These are phyloP conservation scores for Natator depressus DNA, from an alignment of 2,113 vertebrate genomes.

Conservation along the genomic window DNA sequence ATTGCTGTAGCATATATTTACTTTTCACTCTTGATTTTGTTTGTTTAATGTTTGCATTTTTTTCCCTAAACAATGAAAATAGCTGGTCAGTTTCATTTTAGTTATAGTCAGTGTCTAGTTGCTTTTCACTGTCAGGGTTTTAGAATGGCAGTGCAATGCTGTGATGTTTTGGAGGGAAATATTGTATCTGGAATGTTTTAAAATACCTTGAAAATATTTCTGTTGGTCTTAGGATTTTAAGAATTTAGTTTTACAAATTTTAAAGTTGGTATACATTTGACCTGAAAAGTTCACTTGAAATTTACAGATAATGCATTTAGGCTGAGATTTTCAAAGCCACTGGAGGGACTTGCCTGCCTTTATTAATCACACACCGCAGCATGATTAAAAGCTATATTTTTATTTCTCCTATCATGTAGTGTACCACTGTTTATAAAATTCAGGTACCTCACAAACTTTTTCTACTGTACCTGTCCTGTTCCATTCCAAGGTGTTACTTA, in stretches of 20 bases:
- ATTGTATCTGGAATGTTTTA: not conserved
- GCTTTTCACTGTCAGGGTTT: rapidly evolving
- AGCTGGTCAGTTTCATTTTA: not conserved
- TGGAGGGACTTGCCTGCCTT: not conserved
- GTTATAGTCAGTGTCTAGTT: not conserved
- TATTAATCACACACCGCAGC: not conserved
- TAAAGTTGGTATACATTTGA: not conserved
- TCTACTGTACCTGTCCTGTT: not conserved
- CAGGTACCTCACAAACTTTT: not conserved
- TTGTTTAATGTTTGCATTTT: not conserved
- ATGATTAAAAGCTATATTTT: not conserved
- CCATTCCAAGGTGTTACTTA: not conserved
- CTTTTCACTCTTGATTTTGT: not conserved
- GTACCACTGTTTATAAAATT: not conserved
- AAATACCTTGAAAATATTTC: not conserved
- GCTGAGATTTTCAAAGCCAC: not conserved
- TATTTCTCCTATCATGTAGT: not conserved
- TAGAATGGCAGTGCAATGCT: slow-evolving; percentile 25
- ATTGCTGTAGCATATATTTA: not conserved
- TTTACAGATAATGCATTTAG: not conserved
- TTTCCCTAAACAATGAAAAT: not conserved
- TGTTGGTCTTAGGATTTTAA: not conserved
- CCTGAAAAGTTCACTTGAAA: not conserved
- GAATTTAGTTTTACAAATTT: not conserved
- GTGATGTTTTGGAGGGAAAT: slow-evolving; percentile 7